Evolutionary conservation across 1,140 invertebrate species (phyloP).

Genomic region (Nebria ingens): DNA sequence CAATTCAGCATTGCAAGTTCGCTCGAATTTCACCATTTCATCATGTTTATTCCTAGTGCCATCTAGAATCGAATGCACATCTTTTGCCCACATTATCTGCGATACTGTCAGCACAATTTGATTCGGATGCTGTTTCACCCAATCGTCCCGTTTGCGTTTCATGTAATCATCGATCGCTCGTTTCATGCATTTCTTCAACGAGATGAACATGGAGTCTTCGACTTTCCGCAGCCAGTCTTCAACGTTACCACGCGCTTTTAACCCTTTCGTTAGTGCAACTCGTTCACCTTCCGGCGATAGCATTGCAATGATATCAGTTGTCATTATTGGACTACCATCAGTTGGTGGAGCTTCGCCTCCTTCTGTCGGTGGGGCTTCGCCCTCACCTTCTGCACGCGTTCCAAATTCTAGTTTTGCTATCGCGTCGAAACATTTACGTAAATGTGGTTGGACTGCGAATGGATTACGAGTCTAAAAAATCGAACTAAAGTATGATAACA

Average conservation of each 20-base stretch:
- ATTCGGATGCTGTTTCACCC: conserved; percentile 47
- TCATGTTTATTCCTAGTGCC: conserved; percentile 34
- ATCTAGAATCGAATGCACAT: conserved; percentile 63
- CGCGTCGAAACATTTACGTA: conserved; percentile 84
- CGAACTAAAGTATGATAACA: not conserved
- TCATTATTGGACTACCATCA: conserved; percentile 41
- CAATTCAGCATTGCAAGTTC: conserved; percentile 54
- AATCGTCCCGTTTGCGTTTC: conserved; percentile 42
- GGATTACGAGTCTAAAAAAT: conserved; percentile 63
- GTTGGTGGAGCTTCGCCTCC: conserved; percentile 23
- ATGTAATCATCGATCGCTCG: conserved; percentile 53
- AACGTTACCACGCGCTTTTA: conserved; percentile 77
- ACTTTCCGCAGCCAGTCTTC: conserved; percentile 84
- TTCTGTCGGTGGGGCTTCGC: conserved; percentile 38
- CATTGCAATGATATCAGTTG: conserved; percentile 75
- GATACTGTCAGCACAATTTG: conserved; percentile 66
- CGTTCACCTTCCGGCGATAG: conserved; percentile 77
- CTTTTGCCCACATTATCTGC: conserved; percentile 75
- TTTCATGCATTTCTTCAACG: conserved; percentile 63
- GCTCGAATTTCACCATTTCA: conserved; percentile 55
- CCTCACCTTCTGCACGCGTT: conserved; percentile 37
- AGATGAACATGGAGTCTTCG: conserved; percentile 73
- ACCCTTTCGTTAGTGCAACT: conserved; percentile 58
- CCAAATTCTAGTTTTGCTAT: conserved; percentile 72
- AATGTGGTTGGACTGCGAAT: conserved; percentile 75